Conservation (phyloP, 2,888 invertebrate species). For the Chymomyza caudatula region DNA sequence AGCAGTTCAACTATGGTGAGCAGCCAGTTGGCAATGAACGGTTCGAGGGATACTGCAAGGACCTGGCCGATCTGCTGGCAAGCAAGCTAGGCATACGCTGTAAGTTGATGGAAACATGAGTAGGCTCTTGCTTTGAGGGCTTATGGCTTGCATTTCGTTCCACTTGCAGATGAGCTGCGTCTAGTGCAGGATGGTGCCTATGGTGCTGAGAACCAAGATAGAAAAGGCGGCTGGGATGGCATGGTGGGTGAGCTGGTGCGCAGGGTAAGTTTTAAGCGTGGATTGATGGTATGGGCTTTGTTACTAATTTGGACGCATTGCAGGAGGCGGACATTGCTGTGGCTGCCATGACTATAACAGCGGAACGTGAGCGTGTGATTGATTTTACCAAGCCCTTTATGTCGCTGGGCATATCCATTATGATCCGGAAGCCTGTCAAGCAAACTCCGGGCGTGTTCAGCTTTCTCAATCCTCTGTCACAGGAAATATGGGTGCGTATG, state of each 20-base stretch:
- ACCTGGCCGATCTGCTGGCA: conserved; percentile 89
- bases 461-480: conserved; percentile 96
- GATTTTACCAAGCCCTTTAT: conserved; percentile 99
- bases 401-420: conserved; percentile 96
- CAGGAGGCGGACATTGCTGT: conserved; percentile 98
- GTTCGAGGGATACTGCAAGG: conserved; percentile 95
- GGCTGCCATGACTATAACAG: conserved; percentile 95
- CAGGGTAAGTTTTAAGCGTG: conserved; percentile 81
- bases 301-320: not conserved
- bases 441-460: conserved; percentile 98
- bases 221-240: conserved; percentile 90
- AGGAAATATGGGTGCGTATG: conserved; percentile 95
- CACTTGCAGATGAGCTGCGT: conserved; percentile 86
- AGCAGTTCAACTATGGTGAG: conserved; percentile 83
- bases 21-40: conserved; percentile 84
- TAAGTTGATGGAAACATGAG: conserved; percentile 79
- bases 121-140: not conserved
- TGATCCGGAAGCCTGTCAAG: conserved; percentile 94
- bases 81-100: conserved; percentile 90
- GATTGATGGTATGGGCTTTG: not conserved
- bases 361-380: conserved; percentile 94
- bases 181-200: conserved; percentile 92
- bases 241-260: conserved; percentile 92
- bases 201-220: conserved; percentile 86
- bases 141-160: not conserved